A percentile compares a stretch with the other conserved stretches of the same genome.
Evolutionary conservation across 2,888 invertebrate species (phyloP).

Genomic region (Loripinus fragilis): DNA sequence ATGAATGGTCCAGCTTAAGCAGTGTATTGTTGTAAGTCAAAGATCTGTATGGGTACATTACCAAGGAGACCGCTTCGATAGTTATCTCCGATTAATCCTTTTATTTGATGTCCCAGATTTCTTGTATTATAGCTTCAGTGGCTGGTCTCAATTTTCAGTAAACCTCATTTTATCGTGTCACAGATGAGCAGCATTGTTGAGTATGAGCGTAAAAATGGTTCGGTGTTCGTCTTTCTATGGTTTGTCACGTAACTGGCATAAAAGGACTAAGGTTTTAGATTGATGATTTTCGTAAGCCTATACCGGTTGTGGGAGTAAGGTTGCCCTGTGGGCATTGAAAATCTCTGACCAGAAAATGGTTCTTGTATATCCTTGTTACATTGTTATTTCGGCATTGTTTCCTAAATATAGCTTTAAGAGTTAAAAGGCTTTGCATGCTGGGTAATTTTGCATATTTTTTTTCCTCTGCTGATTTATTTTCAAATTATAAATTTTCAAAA

Average conservation of each 20-base stretch:
- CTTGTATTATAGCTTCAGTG: conserved; percentile 7
- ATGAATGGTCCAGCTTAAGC: not conserved
- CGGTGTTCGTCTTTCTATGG: not conserved
- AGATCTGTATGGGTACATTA: conserved; percentile 5
- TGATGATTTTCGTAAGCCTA: not conserved
- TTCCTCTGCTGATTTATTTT: too few species aligned
- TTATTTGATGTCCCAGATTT: not conserved
- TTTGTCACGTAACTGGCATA: not conserved
- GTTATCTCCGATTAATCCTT: not conserved
- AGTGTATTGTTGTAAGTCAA: conserved; percentile 4
- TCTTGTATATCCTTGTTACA: too few species aligned
- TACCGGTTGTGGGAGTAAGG: conserved; percentile 1
- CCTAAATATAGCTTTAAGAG: not conserved
- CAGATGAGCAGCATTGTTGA: not conserved
- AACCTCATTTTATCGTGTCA: conserved; percentile 1
- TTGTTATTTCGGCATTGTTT: not conserved
- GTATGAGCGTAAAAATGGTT: not conserved
- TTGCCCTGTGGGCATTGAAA: not conserved
- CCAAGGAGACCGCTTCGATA: not conserved
- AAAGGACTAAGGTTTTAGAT: not conserved
- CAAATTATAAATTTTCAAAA: too few species aligned
- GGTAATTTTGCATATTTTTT: too few species aligned
- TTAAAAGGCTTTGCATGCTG: too few species aligned
- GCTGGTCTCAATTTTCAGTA: conserved; percentile 1
- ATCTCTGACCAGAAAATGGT: conserved; percentile 8